Evolutionary conservation across 2,113 vertebrate genomes (phyloP).

Genomic region (Fregata magnificens): DNA sequence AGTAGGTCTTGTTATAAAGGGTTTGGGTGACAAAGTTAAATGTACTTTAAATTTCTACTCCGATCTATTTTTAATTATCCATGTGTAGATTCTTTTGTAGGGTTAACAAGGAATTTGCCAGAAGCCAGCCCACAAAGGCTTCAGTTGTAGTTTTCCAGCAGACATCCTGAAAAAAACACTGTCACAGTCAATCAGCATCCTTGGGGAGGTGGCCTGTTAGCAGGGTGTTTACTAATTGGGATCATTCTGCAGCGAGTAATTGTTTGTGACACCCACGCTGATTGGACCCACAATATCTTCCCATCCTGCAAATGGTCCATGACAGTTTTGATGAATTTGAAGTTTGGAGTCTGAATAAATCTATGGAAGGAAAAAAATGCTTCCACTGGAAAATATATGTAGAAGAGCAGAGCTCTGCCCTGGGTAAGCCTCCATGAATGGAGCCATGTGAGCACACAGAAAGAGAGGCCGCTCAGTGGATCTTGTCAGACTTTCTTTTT

Average conservation of each 20-base stretch:
- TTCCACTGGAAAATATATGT: not conserved
- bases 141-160: slow-evolving; percentile 31
- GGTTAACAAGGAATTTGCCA: slow-evolving; percentile 47
- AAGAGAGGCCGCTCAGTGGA: not conserved
- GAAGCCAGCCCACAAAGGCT: slow-evolving; percentile 19
- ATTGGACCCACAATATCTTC: slow-evolving; percentile 45
- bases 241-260: slow-evolving; percentile 37
- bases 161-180: slow-evolving; percentile 50
- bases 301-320: slow-evolving; percentile 37
- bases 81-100: slow-evolving; percentile 29
- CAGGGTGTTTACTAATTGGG: slow-evolving; percentile 63
- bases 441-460: not conserved
- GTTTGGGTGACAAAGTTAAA: slow-evolving; percentile 5
- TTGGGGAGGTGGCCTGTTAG: slow-evolving; percentile 59
- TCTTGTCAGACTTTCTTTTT: not conserved
- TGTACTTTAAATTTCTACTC: not conserved
- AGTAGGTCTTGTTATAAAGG: slow-evolving; percentile 7
- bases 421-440: slow-evolving; percentile 28
- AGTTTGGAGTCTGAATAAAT: slow-evolving; percentile 43
- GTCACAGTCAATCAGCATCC: slow-evolving; percentile 71
- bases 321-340: slow-evolving; percentile 66
- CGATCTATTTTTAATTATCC: slow-evolving; percentile 54
- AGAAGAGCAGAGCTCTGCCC: slow-evolving; percentile 14
- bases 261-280: slow-evolving; percentile 62
- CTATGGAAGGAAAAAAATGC: not conserved